These are phyloP conservation scores for Pavo muticus DNA, from an alignment of 2,113 vertebrate species.

Conservation along the genomic window DNA sequence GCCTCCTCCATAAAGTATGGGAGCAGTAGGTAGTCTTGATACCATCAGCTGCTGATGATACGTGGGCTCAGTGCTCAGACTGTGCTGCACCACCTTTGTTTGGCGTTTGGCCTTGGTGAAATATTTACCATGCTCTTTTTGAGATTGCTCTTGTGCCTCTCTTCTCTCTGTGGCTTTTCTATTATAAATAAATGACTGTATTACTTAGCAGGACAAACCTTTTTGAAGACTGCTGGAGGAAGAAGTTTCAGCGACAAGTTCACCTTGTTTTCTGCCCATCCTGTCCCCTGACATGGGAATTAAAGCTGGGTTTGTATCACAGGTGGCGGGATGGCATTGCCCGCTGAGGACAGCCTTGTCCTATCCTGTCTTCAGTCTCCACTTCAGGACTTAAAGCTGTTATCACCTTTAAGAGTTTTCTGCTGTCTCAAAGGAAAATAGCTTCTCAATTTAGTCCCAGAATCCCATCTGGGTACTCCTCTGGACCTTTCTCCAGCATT, in stretches of 20 bases:
- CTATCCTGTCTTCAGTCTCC: fast-evolving
- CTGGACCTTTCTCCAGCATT: neutral
- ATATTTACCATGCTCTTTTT: neutral
- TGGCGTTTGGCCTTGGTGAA: neutral
- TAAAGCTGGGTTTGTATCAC: neutral
- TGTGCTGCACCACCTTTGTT: neutral
- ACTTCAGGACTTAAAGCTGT: neutral
- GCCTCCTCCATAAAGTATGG: neutral
- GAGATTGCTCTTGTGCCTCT: neutral
- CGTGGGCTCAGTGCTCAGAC: neutral
- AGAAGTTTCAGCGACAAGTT: neutral
- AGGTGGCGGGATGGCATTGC: neutral
- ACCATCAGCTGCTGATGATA: fast-evolving
- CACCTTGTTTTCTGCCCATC: neutral
- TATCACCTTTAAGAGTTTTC: neutral
- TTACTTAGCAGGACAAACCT: neutral
- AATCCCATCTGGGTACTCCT: neutral
- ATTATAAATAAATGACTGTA: neutral
- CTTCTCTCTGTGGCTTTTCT: neutral
- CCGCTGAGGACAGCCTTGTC: neutral
- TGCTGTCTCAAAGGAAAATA: constrained; percentile 11
- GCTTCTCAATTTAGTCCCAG: constrained; percentile 28
- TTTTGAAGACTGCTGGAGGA: neutral
- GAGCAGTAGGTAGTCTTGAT: neutral
- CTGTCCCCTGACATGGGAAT: neutral